These are phyloP conservation scores for Drosophila planitibia DNA, from an alignment of 2,888 invertebrate species.

Conservation along the genomic window DNA sequence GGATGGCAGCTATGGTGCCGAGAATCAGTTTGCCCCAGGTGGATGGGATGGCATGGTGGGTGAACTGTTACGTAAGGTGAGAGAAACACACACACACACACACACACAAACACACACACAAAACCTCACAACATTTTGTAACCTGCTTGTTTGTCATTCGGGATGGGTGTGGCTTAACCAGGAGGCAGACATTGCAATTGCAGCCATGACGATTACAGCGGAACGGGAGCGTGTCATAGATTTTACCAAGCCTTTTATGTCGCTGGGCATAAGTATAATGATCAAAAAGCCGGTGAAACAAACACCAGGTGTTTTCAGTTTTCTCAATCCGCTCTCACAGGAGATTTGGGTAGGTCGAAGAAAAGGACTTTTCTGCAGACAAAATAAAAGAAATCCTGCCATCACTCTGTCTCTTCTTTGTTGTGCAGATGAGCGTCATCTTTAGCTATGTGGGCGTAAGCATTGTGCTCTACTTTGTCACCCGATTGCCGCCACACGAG, in stretches of 20 bases:
- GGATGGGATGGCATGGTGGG: conserved; percentile 96
- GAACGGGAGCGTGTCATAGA: conserved; percentile 97
- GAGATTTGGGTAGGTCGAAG: conserved; percentile 95
- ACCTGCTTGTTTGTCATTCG: conserved; percentile 25
- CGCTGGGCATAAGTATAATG: conserved; percentile 97
- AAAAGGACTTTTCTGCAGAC: not conserved
- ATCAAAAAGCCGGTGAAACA: conserved; percentile 96
- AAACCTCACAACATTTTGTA: conserved; percentile 25
- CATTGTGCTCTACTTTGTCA: conserved; percentile 98
- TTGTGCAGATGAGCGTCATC: conserved; percentile 88
- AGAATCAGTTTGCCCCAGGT: conserved; percentile 90
- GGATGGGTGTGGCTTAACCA: conserved; percentile 83
- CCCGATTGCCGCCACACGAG: conserved; percentile 98
- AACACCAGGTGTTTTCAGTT: conserved; percentile 98
- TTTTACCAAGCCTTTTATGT: conserved; percentile 99
- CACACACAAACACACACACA: conserved; percentile 5
- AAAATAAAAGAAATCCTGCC: not conserved
- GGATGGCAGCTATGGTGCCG: conserved; percentile 93
- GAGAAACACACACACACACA: conserved; percentile 58
- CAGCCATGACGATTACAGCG: conserved; percentile 96
- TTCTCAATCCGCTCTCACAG: conserved; percentile 97
- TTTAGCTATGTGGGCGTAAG: conserved; percentile 98
- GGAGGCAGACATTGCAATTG: conserved; percentile 98
- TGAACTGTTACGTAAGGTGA: conserved; percentile 93
- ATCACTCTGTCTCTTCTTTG: conserved; percentile 11